These are phyloP conservation scores for Anthonomus grandis DNA, from an alignment of 1,140 invertebrate genomes.

Conservation along the genomic window DNA sequence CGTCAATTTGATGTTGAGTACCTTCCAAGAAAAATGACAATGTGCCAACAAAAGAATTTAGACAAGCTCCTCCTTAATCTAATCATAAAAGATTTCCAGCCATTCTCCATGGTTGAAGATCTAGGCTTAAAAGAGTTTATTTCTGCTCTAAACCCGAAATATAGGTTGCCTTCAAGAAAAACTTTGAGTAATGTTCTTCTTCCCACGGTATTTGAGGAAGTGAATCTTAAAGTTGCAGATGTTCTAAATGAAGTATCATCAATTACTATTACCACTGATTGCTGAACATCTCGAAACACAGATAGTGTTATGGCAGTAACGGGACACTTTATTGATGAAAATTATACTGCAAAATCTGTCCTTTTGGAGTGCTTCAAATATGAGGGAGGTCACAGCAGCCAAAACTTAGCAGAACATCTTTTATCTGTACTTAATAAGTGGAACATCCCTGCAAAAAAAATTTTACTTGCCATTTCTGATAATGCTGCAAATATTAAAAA, in stretches of 20 bases:
- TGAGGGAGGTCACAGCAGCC: conserved; percentile 1
- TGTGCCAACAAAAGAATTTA: conserved; percentile 6
- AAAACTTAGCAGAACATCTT: conserved; percentile 18
- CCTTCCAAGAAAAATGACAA: too few relatives aligned
- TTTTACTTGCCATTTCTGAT: conserved; percentile 19
- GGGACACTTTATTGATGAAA: conserved; percentile 18
- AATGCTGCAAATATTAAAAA: conserved; percentile 33
- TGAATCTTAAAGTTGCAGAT: conserved; percentile 5
- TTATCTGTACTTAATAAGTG: too few relatives aligned
- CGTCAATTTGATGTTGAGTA: too few relatives aligned
- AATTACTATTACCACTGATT: conserved; percentile 25
- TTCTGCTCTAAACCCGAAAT: conserved; percentile 35
- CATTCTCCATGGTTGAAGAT: conserved; percentile 40
- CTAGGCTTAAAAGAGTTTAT: conserved; percentile 35
- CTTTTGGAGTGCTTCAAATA: conserved; percentile 10
- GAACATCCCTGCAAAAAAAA: too few relatives aligned
- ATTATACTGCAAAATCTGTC: conserved; percentile 14
- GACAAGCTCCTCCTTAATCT: background rate
- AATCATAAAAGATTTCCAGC: conserved; percentile 21
- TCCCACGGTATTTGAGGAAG: conserved; percentile 21
- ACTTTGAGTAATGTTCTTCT: conserved; percentile 23
- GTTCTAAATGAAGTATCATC: background rate
- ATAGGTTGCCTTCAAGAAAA: conserved; percentile 36
- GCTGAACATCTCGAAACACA: conserved; percentile 25
- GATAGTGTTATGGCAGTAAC: conserved; percentile 25